Evolutionary conservation across 2,113 vertebrate genomes (phyloP).

Genomic region (Cebus imitator): DNA sequence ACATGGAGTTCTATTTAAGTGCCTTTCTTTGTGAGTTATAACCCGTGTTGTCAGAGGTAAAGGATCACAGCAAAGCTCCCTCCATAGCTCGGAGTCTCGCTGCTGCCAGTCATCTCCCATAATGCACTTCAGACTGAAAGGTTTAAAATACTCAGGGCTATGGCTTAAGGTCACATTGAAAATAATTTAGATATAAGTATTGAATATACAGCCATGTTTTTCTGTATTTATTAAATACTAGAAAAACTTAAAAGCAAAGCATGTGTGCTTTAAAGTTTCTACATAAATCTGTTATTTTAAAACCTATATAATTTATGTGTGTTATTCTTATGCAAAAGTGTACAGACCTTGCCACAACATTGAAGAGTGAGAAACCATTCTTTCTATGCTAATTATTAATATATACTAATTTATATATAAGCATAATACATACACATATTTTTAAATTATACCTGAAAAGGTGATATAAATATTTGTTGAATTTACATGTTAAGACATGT

Average conservation of each 20-base stretch:
- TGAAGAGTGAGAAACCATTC: background rate
- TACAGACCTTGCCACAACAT: background rate
- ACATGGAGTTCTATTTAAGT: background rate
- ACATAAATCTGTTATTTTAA: background rate
- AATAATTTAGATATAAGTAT: constrained; percentile 18
- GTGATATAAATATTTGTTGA: background rate
- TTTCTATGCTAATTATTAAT: background rate
- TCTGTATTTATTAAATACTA: constrained; percentile 5
- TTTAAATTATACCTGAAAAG: background rate
- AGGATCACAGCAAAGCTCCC: background rate
- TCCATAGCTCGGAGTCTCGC: constrained; percentile 82
- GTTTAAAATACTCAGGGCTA: constrained; percentile 85
- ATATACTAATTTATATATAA: background rate
- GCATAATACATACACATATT: background rate
- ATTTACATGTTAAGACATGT: background rate
- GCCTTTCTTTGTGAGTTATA: background rate
- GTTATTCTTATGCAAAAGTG: background rate
- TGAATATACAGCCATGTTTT: background rate
- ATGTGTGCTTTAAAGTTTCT: background rate
- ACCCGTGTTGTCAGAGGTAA: background rate
- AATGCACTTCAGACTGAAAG: constrained; percentile 84
- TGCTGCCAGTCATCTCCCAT: constrained; percentile 86
- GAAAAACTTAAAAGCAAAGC: background rate
- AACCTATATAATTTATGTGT: background rate
- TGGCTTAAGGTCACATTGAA: constrained; percentile 68